Conservation (phyloP, 2,888 invertebrate species). For the Bimastos eiseni region DNA sequence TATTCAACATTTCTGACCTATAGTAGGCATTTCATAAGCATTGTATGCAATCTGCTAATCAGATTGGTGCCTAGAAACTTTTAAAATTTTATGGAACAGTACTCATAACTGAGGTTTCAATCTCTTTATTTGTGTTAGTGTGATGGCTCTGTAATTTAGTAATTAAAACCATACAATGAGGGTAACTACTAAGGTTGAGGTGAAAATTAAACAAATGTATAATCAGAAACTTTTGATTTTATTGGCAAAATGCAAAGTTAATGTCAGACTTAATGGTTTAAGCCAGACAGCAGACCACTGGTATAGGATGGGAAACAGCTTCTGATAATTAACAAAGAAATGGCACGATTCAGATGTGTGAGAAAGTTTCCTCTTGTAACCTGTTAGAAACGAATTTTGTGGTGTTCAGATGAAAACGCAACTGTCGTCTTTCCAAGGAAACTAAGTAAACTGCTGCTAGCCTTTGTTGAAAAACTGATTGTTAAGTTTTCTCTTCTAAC, state of each 20-base stretch:
- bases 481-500: neutral
- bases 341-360: neutral
- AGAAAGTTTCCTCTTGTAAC: neutral
- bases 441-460: conserved; percentile 13
- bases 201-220: neutral
- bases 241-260: neutral
- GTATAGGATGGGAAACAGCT: neutral
- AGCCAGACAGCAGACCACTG: neutral
- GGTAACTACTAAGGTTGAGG: neutral
- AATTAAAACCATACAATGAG: neutral
- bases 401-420: neutral
- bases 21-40: neutral
- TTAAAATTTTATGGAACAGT: neutral
- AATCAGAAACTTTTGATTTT: neutral
- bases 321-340: neutral
- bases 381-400: neutral
- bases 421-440: conserved; percentile 6
- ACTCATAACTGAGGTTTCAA: neutral
- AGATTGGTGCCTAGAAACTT: neutral
- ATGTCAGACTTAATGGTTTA: neutral
- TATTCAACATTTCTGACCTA: neutral
- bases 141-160: neutral
- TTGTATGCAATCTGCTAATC: neutral
- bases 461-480: conserved; percentile 13
- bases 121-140: neutral